Conservation (phyloP, 2,113 vertebrate species). For the Cacatua alba region DNA sequence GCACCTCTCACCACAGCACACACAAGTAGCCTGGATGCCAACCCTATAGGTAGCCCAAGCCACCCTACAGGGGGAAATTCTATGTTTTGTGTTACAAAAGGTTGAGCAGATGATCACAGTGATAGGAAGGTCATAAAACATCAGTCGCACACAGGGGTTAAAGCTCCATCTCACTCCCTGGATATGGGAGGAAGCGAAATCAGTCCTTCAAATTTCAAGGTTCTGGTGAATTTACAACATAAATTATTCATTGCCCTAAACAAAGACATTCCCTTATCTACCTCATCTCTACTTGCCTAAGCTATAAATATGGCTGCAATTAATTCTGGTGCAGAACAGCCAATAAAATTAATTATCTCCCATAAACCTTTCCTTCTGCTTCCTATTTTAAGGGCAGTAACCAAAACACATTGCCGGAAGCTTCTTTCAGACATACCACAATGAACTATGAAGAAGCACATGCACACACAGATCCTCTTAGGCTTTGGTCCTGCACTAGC, state of each 20-base stretch:
- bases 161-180: neutral
- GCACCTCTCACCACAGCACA: neutral
- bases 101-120: neutral
- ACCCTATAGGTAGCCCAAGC: neutral
- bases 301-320: conserved; percentile 53
- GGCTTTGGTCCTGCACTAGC: neutral
- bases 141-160: neutral
- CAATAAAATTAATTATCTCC: conserved; percentile 45
- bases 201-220: conserved; percentile 25
- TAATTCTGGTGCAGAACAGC: conserved; percentile 50
- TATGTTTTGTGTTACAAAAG: accelerated
- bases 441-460: neutral
- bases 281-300: conserved; percentile 27
- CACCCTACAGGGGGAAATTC: neutral
- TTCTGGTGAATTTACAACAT: conserved; percentile 15
- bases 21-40: neutral
- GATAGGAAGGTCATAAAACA: neutral
- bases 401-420: neutral
- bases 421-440: neutral
- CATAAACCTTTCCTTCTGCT: conserved; percentile 37
- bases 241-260: conserved; percentile 52
- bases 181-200: neutral
- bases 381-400: conserved; percentile 29
- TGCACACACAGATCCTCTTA: neutral
- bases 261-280: conserved; percentile 36